Evolutionary conservation across 2,797 vertebrate species (phyloP), one percentile per base, ranked within the genome.

Genomic region (Dromococcyx pavoninus): DNA sequence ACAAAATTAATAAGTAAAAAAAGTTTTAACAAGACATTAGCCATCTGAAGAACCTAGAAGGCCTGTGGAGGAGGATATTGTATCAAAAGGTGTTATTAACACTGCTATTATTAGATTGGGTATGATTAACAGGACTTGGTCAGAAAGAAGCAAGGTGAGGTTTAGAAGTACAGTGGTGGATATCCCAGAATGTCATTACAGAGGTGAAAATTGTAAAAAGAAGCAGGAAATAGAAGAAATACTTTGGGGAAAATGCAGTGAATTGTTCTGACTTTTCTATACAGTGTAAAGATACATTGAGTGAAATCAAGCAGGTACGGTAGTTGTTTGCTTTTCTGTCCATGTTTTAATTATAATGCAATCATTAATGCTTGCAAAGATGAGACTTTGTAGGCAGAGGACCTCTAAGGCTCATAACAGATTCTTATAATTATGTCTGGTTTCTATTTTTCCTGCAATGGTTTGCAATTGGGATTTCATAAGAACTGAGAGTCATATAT

Each of bases 11-110:
- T 98, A 97, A 97, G 97, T 97, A 96, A 98, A 97, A 96, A 97
- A 97, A 97, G 96, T 98, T 98, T 98, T 97, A 98, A 97, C 97
- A 98, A 98, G 97, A 96, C 95, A 98, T 98, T 98, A 98, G 97
- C 96, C 92, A 54, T 95, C 94, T 27, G n/a, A 98, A 96, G 94
- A 97, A 95, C 91, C 93, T 54, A 96, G 96, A 96, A 97, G 75
- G 41, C 96, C 90, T 94, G 76, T 95, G 94, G 95, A 97, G 86
- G 88, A 98, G 93, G 93, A 70, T 91, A 95, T 88, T 96, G 88
- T 94, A 93, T 97, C 94, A 94, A 78, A 91, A 96, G 95, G 69
- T 77, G 84, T 96, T 95, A 97, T 97, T 98, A 97, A 97, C 95
- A 95, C 92, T 94, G 89, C 94, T 97, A 96, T 97, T 98, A 98